Evolutionary conservation across 2,797 vertebrate species (phyloP).

Genomic region (Sylvilagus floridanus): DNA sequence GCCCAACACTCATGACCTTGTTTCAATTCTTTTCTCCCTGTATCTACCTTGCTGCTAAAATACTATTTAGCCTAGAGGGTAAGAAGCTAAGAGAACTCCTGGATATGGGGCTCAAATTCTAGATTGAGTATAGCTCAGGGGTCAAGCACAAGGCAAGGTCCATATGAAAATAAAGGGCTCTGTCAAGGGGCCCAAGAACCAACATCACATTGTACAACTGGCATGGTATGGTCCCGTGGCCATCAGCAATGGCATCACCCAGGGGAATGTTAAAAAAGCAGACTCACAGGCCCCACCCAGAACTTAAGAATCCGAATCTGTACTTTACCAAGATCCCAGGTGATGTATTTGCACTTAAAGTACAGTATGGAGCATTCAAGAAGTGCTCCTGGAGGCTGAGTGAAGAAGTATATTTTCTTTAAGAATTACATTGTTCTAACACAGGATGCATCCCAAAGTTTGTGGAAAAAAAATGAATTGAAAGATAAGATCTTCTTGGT

Average conservation of each 20-base stretch:
- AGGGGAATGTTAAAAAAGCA: neutral
- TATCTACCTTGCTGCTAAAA: neutral
- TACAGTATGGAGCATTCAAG: neutral
- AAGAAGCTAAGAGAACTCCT: neutral
- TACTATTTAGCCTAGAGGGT: neutral
- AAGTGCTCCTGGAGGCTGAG: neutral
- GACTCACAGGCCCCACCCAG: neutral
- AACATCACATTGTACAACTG: fast-evolving
- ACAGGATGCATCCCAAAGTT: too few species aligned
- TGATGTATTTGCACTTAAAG: fast-evolving
- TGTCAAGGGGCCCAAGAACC: neutral
- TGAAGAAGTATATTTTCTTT: neutral
- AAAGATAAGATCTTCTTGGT: too few species aligned
- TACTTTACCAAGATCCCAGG: neutral
- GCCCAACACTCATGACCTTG: too few species aligned
- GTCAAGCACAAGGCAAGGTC: neutral
- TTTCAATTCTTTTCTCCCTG: neutral
- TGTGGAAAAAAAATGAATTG: too few species aligned
- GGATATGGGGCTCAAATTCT: neutral
- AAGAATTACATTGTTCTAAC: neutral
- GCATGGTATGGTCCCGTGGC: neutral
- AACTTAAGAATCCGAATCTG: neutral
- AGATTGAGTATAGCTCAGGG: neutral
- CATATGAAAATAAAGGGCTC: neutral
- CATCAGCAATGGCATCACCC: fast-evolving